These are phyloP conservation scores for Eupithecia pulchellata DNA, from an alignment of 2,888 invertebrate genomes.

Conservation along the genomic window DNA sequence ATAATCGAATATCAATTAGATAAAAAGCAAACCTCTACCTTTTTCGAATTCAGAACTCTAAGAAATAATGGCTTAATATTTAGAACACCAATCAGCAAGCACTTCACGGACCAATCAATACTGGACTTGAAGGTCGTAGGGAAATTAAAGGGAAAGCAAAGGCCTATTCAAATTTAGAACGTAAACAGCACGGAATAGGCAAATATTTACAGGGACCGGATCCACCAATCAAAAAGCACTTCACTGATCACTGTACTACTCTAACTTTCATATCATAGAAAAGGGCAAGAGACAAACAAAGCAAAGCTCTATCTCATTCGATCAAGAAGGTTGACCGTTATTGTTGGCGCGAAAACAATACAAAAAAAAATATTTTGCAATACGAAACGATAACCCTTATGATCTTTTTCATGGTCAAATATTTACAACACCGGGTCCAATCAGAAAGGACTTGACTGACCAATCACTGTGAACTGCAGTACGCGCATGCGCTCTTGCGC, in stretches of 20 bases:
- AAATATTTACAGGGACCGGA: background rate
- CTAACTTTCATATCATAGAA: background rate
- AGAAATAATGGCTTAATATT: no score
- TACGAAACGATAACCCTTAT: no score
- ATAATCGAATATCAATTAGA: no score
- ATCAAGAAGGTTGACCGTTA: no score
- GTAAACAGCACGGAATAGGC: background rate
- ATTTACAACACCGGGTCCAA: constrained; percentile 22
- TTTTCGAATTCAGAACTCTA: no score
- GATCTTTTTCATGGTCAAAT: constrained; percentile 4
- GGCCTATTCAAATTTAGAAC: background rate
- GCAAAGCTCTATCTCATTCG: no score
- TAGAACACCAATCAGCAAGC: constrained; percentile 15
- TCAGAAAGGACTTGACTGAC: constrained; percentile 35
- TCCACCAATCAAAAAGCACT: constrained; percentile 16
- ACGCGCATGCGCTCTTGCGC: constrained; percentile 69
- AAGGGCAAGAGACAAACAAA: background rate
- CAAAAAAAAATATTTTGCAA: no score
- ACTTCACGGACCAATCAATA: background rate
- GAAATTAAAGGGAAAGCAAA: background rate
- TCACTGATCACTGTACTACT: background rate
- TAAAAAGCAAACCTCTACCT: no score
- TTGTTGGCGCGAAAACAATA: no score
- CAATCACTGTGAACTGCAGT: constrained; percentile 52
- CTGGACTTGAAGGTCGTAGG: no score